Base-by-base conservation (phyloP, 2,113 vertebrate genomes). In the Macheiramphus alcinus region DNA sequence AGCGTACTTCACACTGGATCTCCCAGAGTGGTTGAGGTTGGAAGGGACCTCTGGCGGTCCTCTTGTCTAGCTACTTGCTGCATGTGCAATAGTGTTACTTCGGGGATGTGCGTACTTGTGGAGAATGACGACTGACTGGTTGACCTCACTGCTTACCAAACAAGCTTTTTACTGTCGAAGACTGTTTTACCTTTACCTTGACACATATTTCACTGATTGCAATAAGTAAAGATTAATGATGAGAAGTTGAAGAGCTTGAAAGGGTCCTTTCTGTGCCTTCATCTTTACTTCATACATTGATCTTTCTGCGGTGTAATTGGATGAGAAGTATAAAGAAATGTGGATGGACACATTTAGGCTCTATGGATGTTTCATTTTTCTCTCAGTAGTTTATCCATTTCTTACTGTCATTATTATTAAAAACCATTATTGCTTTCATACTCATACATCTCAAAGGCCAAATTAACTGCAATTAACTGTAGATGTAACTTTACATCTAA, bases 401-500 rank as follows among this genome's bases (percentile, higher is more conserved):
- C 40, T 82, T 84, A 43, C 31, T 90, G 74, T 76, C 45, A 63
- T 62, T 90, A 63, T 90, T 84, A 74, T 86, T 94, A 72, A 91
- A 95, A 82, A 52, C 11, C 34, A n/a, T 84, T 89, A 84, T 75
- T 97, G 40, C 56, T 86, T 95, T 96, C 2, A 0, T 88, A 84
- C 22, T 79, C 32, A 9, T 86, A 21, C 36, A 74, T 91, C 72
- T 94, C 62, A 21, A 90, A 94, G 61, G 86, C 67, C 27, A n/a
- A 90, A 97, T 92, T 97, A 94, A 56, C 55, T 88, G 73, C 72
- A 87, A 91, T 94, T 94, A 94, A 58, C 83, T 92, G 70, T 68
- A 85, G 73, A 75, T 79, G 58, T 81, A 53, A 53, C 26, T 53
- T 53, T 53, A 29, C 52, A 53, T 53, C 26, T 53, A 61, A 90